A percentile compares a stretch with the other conserved stretches of the same genome.
These are phyloP conservation scores for Catharus fuscescens DNA, from an alignment of 2,113 vertebrate genomes.

Conservation along the genomic window DNA sequence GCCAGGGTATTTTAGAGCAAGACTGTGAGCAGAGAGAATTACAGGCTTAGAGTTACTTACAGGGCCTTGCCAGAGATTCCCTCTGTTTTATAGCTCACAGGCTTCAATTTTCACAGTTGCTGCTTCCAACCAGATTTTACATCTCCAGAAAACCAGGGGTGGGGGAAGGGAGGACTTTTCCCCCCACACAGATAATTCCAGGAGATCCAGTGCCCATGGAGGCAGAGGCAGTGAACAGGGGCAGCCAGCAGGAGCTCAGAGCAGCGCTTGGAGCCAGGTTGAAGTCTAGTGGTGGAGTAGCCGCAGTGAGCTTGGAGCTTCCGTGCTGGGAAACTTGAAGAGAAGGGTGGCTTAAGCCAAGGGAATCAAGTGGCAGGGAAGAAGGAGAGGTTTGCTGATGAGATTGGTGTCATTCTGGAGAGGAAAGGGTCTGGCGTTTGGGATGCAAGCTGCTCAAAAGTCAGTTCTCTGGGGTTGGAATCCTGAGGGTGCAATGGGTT, in stretches of 20 bases:
- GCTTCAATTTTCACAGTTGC: conserved; percentile 36
- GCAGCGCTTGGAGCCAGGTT: not conserved
- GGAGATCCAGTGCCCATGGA: not conserved
- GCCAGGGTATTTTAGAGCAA: conserved; percentile 30
- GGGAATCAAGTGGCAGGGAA: not conserved
- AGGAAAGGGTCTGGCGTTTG: not conserved
- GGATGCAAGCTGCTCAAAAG: not conserved
- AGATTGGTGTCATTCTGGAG: not conserved
- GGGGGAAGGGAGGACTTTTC: not conserved
- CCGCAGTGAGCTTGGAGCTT: not conserved
- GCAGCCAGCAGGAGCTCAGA: not conserved
- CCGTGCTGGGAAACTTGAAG: rapidly evolving
- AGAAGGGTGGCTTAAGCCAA: not conserved
- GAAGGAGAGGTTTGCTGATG: not conserved
- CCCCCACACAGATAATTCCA: not conserved
- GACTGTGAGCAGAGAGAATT: not conserved
- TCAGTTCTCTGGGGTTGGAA: not conserved
- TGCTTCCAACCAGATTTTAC: not conserved
- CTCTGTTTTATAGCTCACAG: conserved; percentile 36
- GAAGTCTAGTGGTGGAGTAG: not conserved
- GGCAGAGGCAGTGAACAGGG: not conserved
- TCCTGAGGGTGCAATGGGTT: not conserved
- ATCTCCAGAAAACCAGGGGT: not conserved
- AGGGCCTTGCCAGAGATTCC: conserved; percentile 40
- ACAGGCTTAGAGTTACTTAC: conserved; percentile 5